Evolutionary conservation across 1,140 invertebrate genomes (phyloP), one percentile per base, ranked within the genome.

Genomic region (Apis mellifera): DNA sequence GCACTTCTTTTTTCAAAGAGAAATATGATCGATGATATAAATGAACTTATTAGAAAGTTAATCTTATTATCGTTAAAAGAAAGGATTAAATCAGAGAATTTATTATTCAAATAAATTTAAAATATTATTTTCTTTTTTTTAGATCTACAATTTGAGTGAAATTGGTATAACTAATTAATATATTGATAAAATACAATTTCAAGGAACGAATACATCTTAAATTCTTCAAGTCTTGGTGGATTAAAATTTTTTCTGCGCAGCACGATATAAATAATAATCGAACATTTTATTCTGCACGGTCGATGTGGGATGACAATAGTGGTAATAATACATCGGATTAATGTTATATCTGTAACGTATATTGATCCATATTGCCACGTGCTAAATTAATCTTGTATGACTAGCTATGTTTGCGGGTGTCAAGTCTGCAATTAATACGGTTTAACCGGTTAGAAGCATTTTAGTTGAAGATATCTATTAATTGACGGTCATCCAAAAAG

Each of bases 381-480:
- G 50, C 15, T 48, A 57, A 72, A 72, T 72, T 72, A 72, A 72
- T 72, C 52, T 32, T 32, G 50, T 32, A 19, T 57, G 52, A 32
- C 26, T 32, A 55, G 52, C 19, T 23, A 72, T 55, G 26, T 55
- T 55, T 52, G 52, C 52, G 7, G 52, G 19, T 55, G 23, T 57
- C 13, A 32, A 72, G 21, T 72, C 15, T 13, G 52, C 19, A 55
- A 72, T 57, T 72, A 70, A 70, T 70, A 32, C 13, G 19, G 26
- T 72, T 26, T 21, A 52, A 32, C 70, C 21, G 12, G 26, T 55
- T 26, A 71, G n/a, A 21, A 1, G 2, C 19, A 12, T 8, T 32
- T 52, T 26, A 23, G 50, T 19, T 21, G 19, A 26, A 54, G 2
- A 21, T 2, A 11, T 17, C 3, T 32, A 9, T 55, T 55, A 55